These are phyloP conservation scores for Misgurnus mizolepis DNA, from an alignment of 2,113 vertebrate genomes.

Conservation along the genomic window DNA sequence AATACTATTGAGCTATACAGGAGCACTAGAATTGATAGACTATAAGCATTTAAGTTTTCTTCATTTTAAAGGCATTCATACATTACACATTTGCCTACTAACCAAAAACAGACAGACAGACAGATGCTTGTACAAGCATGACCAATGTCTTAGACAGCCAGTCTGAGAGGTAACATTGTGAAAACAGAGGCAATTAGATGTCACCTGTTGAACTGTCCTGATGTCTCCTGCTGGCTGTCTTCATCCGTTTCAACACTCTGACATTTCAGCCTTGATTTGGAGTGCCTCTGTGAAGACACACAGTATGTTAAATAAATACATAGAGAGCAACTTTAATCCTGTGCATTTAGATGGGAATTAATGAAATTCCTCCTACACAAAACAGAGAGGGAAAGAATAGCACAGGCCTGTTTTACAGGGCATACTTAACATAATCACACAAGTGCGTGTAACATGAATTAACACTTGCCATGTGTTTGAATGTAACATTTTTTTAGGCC, in stretches of 20 bases:
- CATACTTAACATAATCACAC: conserved; percentile 10
- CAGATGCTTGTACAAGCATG: not conserved
- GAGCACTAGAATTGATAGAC: too few relatives aligned
- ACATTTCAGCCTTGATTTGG: conserved; percentile 82
- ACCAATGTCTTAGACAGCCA: not conserved
- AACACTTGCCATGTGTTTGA: not conserved
- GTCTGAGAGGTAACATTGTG: not conserved
- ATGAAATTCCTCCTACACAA: conserved; percentile 37
- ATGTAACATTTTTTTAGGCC: conserved; percentile 7
- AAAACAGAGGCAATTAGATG: conserved; percentile 46
- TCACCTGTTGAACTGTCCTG: conserved; percentile 85
- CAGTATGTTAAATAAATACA: conserved; percentile 8
- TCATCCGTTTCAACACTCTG: conserved; percentile 85
- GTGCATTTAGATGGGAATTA: conserved; percentile 1
- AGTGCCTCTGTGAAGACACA: conserved; percentile 78
- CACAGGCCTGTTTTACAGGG: conserved; percentile 2
- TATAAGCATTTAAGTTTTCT: too few relatives aligned
- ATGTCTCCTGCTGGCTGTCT: conserved; percentile 76
- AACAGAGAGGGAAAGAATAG: conserved; percentile 3
- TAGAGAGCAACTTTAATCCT: conserved; percentile 6
- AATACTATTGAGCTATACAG: too few relatives aligned
- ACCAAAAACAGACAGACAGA: not conserved
- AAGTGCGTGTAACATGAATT: not conserved
- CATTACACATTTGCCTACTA: not conserved
- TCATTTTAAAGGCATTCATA: not conserved